Conservation (phyloP, 1,140 invertebrate species). For the Micrasema longulum region DNA sequence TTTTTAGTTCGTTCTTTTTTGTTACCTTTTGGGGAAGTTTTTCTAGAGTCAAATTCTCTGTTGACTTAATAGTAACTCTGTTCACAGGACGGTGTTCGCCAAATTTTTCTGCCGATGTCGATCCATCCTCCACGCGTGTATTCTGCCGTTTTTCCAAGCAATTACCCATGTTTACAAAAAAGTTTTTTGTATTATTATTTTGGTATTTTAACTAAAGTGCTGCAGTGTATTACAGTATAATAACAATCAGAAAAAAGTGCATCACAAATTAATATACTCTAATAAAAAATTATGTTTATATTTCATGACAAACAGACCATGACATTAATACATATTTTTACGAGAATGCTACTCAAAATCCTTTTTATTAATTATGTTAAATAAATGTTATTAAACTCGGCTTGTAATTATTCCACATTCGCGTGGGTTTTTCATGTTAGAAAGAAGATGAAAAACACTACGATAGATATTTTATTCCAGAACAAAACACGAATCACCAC, state of each 20-base stretch:
- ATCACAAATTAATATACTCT: no score
- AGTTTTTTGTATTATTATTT: no score
- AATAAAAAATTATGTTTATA: no score
- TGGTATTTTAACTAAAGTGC: no score
- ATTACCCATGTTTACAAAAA: constrained; percentile 3
- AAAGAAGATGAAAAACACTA: not conserved
- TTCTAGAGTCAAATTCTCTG: constrained; percentile 4
- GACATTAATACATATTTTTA: no score
- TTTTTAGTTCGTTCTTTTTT: no score
- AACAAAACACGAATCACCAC: not conserved
- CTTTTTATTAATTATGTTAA: no score
- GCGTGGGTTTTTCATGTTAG: not conserved
- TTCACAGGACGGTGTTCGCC: constrained; percentile 1
- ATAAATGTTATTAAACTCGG: not conserved
- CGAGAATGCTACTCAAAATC: no score
- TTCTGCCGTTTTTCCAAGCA: constrained; percentile 5
- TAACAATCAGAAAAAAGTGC: no score
- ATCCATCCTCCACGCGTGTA: not conserved
- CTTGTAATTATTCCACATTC: not conserved
- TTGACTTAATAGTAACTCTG: not conserved
- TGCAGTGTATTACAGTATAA: no score
- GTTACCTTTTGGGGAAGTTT: constrained; percentile 4
- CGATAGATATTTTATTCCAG: no score
- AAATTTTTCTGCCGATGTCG: not conserved
- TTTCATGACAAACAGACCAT: no score